Evolutionary conservation across 2,888 invertebrate genomes (phyloP), one percentile per base, ranked within the genome.

Genomic region (Eupithecia exiguata): DNA sequence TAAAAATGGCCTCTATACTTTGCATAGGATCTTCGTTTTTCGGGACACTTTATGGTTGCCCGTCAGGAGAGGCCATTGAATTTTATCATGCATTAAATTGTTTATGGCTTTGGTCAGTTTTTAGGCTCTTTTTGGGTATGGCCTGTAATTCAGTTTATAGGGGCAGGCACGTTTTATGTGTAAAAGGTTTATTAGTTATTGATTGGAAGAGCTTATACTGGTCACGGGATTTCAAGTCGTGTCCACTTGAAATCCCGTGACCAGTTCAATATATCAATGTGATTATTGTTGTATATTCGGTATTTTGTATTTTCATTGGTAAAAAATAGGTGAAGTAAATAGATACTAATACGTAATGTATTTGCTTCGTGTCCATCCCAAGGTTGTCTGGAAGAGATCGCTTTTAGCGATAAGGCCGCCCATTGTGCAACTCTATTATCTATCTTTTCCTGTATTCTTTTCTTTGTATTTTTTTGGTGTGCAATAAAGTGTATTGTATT

Each of bases 21-120:
- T 78, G 76, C 79, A 81, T 82, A 81, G 79, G 78, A 78, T 80
- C 78, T 77, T 72, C 72, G 74, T 73, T 79, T 78, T 77, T 77
- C 70, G 77, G 76, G 75, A 74, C 76, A 74, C 71, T 81, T 81
- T 80, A 81, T 80, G 78, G 79, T 70, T 78, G 77, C 76, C 77
- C 79, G 79, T 73, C 80, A 76, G 77, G 69, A 72, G 43, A 68
- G 75, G 75, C 73, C 77, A 80, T 79, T 80, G 80, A 79, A 80
- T 80, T 80, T 80, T 80, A 80, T 80, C 80, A 78, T 75, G 77
- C 77, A 77, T 80, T 79, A 80, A 80, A 78, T 80, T 78, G 80
- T 80, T 80, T 80, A 80, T 78, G 76, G 62, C 46, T 69, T 73
- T 77, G 77, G 76, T 77, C 80, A 77, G 73, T 77, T 78, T 58